Percentiles rank a stretch among this genome's conserved stretches.
phyloP scores from a whole-genome alignment of 2,113 vertebrate species.

The Gobio gobio region DNA sequence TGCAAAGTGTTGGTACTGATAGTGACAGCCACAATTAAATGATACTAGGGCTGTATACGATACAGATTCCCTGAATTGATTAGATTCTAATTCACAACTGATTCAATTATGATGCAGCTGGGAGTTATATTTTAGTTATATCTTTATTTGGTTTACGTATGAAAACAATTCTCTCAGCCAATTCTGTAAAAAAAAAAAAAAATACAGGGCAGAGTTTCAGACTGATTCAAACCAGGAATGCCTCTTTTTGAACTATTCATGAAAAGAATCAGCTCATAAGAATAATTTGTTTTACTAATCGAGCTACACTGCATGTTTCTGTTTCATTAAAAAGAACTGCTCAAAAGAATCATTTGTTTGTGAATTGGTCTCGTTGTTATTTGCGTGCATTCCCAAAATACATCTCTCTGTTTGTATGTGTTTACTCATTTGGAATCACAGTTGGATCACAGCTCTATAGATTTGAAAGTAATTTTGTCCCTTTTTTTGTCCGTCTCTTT shows the following conservation, averaged over 20 bases:
- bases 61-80: background rate
- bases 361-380: background rate
- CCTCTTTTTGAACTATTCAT: background rate
- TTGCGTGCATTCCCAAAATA: background rate
- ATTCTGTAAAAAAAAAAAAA: background rate
- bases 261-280: background rate
- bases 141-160: background rate
- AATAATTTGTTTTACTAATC: background rate
- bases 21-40: background rate
- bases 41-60: background rate
- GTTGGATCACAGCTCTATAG: too few relatives aligned
- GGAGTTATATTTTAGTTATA: background rate
- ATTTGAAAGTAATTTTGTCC: too few relatives aligned
- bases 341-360: background rate
- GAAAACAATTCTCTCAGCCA: background rate
- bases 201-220: background rate
- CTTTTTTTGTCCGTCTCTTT: constrained; percentile 28
- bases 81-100: background rate
- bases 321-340: background rate
- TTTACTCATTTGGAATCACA: too few relatives aligned
- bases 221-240: background rate
- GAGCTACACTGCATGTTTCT: background rate
- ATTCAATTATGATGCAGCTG: background rate
- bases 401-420: constrained; percentile 42
- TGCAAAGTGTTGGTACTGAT: background rate